A percentile compares a stretch with the other conserved stretches of the same genome.
phyloP scores from a whole-genome alignment of 1,140 invertebrate genomes.

The Pogonognathellus flavescens region DNA sequence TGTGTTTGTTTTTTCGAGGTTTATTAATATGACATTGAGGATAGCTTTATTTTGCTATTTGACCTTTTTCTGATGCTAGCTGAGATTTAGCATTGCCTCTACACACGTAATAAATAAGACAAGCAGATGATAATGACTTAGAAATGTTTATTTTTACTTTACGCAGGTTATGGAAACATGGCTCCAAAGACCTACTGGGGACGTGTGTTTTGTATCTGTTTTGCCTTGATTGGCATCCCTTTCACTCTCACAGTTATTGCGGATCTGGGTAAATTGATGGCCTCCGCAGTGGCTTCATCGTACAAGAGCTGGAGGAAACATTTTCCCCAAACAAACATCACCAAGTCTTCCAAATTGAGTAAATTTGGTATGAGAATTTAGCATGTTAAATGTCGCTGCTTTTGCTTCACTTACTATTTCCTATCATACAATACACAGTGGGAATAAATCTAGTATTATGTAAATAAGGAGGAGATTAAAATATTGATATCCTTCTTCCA shows the following conservation, averaged over 20 bases:
- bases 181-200: conserved; percentile 89
- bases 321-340: conserved; percentile 59
- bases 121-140: too few species aligned
- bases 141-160: conserved; percentile 1
- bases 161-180: conserved; percentile 93
- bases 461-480: too few species aligned
- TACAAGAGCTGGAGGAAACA: conserved; percentile 65
- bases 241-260: conserved; percentile 93
- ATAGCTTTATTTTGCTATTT: too few species aligned
- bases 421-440: background rate
- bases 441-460: too few species aligned
- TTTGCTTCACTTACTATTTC: conserved; percentile 37
- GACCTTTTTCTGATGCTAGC: too few species aligned
- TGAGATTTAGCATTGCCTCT: too few species aligned
- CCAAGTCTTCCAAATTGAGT: conserved; percentile 63
- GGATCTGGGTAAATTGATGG: conserved; percentile 89
- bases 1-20: too few species aligned
- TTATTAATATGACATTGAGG: too few species aligned
- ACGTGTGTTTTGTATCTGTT: conserved; percentile 90
- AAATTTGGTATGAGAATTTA: conserved; percentile 59
- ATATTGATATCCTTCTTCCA: too few species aligned
- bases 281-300: conserved; percentile 77
- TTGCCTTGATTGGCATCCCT: conserved; percentile 89
- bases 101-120: too few species aligned
- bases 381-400: conserved; percentile 53